Base-by-base conservation (phyloP, 2,113 vertebrate species). In the Indri indri region DNA sequence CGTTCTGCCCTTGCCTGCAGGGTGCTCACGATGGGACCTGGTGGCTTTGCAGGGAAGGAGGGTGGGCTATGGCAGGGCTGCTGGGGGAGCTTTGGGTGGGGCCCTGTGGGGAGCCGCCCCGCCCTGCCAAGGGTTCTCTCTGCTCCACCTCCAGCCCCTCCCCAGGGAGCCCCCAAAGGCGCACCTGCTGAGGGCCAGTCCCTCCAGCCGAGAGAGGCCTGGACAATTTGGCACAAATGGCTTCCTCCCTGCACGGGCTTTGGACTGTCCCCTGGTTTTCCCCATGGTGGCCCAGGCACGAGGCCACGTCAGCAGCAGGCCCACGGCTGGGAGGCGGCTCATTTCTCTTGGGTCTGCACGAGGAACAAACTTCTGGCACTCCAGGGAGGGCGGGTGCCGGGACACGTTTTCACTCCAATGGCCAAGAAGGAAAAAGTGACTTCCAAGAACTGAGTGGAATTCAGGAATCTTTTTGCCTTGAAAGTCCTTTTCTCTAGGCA, bases 281-380 rank as follows among this genome's bases (percentile, higher is more conserved):
- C 52, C 32, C 5, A 0, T 0, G 66, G 57, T 42, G 52, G 40
- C 90, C 57, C 73, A 34, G 45, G 45, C 4, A 1, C 0, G 17
- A 25, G 42, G 88, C 97, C 97, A 95, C 94, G 50, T 94, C 94
- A 77, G 84, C 95, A 54, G 91, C 66, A 40, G 27, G 37, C 83
- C 65, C 0, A 1, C 0, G 14, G n/a, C 92, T 11, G 90, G 77
- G 34, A 85, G 32, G 61, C 0, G 10, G 45, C 73, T 30, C 7
- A 1, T 14, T 25, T 73, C 71, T 68, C 47, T 27, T 14, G 8
- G 63, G 20, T 45, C 40, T 92, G 73, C 96, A 73, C 3, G 22
- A 90, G 57, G 80, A 80, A 59, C 66, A 14, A 17, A 7, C 50
- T 8, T 23, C 68, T 77, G 87, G 88, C 71, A 9, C 4, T 0